phyloP scores from a whole-genome alignment of 1,140 invertebrate genomes.

The Hypsibius dujardini region DNA sequence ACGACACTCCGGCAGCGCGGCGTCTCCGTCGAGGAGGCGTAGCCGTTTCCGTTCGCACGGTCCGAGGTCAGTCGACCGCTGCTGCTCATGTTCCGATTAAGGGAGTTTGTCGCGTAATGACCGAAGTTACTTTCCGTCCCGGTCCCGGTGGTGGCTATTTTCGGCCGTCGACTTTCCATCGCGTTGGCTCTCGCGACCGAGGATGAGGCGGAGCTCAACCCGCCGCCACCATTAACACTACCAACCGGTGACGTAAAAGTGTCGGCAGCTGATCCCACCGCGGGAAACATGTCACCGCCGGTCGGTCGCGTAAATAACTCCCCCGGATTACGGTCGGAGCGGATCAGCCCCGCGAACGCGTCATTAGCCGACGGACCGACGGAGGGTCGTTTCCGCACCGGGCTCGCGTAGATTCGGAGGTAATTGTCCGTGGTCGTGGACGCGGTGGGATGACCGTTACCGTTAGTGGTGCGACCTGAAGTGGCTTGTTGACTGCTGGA shows the following conservation, averaged over 20 bases:
- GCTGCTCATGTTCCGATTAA: background rate
- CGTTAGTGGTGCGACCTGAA: background rate
- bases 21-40: background rate
- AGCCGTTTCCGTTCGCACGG: background rate
- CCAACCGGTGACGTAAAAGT: background rate
- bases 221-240: background rate
- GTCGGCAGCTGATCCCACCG: background rate
- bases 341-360: background rate
- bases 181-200: background rate
- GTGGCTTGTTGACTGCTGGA: too few relatives aligned
- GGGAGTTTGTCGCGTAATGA: conserved; percentile 7
- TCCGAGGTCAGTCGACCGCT: background rate
- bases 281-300: background rate
- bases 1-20: conserved; percentile 14
- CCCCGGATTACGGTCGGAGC: background rate
- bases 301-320: background rate
- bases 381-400: background rate
- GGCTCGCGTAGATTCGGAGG: conserved; percentile 11
- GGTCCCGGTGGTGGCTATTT: background rate
- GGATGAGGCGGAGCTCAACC: background rate
- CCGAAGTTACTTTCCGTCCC: background rate
- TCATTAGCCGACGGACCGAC: background rate
- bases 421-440: background rate
- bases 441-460: background rate
- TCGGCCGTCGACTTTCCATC: background rate